Conservation (phyloP, 2,113 vertebrate species). For the Cryptotis parvus region DNA sequence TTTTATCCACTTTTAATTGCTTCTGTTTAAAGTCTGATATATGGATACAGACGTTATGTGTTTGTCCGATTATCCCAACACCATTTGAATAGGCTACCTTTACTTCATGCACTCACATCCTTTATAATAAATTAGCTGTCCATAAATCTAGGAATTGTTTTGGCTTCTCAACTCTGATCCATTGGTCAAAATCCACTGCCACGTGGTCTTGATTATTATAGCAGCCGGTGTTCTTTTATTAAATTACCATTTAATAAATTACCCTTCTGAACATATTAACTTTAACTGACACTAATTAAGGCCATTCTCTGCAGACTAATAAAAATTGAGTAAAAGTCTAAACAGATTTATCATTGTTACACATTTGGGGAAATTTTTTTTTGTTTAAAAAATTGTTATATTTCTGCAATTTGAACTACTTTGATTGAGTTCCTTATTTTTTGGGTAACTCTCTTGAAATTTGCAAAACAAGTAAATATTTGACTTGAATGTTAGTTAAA, state of each 20-base stretch:
- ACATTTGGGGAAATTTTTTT: not conserved
- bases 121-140: too few species aligned
- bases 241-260: not conserved
- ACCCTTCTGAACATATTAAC: not conserved
- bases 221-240: too few species aligned
- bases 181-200: too few species aligned
- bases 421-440: not conserved
- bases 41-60: too few species aligned
- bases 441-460: conserved; percentile 33
- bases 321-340: not conserved
- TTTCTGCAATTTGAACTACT: conserved; percentile 10
- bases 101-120: too few species aligned
- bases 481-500: conserved; percentile 42
- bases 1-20: too few species aligned
- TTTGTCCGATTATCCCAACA: too few species aligned
- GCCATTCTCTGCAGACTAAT: not conserved
- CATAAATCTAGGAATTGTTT: too few species aligned
- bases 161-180: too few species aligned
- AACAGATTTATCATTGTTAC: not conserved
- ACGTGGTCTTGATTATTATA: too few species aligned
- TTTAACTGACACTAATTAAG: not conserved
- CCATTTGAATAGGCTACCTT: too few species aligned
- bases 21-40: too few species aligned
- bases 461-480: not conserved
- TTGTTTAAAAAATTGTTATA: not conserved